These are phyloP conservation scores for Frieseomelitta varia DNA, from an alignment of 1,140 invertebrate genomes.

Conservation along the genomic window DNA sequence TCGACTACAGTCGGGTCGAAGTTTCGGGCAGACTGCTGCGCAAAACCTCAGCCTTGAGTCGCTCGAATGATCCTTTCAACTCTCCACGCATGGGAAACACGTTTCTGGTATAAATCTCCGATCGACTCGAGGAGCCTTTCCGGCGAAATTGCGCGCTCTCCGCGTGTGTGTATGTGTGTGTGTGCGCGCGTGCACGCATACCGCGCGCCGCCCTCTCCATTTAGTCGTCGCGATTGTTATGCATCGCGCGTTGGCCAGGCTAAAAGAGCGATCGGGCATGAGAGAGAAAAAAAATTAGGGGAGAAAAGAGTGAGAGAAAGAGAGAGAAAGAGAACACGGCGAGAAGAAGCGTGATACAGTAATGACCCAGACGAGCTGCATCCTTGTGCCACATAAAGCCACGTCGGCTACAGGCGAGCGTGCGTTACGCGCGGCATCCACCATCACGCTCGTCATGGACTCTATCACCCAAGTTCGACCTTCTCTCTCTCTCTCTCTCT, in stretches of 20 bases:
- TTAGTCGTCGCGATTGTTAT: conserved; percentile 41
- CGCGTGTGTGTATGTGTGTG: too few relatives aligned
- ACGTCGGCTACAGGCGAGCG: conserved; percentile 16
- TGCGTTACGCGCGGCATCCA: conserved; percentile 3
- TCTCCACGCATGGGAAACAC: not conserved
- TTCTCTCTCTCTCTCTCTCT: not conserved
- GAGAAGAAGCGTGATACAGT: conserved; percentile 56
- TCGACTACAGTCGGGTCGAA: too few relatives aligned
- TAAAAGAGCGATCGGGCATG: conserved; percentile 26
- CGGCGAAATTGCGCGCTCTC: conserved; percentile 26
- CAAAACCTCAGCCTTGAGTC: not conserved
- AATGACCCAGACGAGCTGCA: conserved; percentile 69
- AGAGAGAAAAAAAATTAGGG: not conserved
- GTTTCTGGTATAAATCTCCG: conserved; percentile 9
- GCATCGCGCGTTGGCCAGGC: conserved; percentile 32
- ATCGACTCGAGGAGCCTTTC: not conserved
- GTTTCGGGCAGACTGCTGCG: not conserved
- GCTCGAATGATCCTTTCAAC: not conserved
- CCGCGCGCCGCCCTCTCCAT: not conserved
- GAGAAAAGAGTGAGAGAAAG: not conserved
- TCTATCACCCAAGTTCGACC: conserved; percentile 10
- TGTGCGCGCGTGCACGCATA: not conserved
- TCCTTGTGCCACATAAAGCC: conserved; percentile 64
- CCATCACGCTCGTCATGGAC: conserved; percentile 27
- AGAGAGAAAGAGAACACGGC: not conserved